Conservation (phyloP, 2,888 invertebrate genomes). For the Eubasilissa splendida region DNA sequence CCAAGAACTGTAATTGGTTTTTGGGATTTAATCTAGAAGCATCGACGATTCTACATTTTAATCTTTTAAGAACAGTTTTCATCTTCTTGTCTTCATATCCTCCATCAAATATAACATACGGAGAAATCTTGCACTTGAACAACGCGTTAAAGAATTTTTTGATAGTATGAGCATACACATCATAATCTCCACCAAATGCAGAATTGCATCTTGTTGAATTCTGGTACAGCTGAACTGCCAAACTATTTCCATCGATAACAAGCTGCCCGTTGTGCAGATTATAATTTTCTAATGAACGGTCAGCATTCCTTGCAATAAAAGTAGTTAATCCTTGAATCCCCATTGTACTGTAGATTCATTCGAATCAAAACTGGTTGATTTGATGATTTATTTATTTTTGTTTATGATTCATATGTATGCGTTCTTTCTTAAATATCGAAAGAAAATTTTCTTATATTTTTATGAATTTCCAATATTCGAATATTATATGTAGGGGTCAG, state of each 20-base stretch:
- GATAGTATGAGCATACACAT: slow-evolving; percentile 79
- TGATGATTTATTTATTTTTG: neutral
- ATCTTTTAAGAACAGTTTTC: slow-evolving; percentile 75
- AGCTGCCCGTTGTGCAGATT: slow-evolving; percentile 79
- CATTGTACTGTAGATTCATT: slow-evolving; percentile 70
- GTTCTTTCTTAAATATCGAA: no score
- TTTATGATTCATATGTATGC: neutral
- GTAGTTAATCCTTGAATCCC: slow-evolving; percentile 90
- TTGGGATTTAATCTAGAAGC: slow-evolving; percentile 73
- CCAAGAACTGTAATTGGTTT: slow-evolving; percentile 70
- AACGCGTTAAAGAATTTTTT: slow-evolving; percentile 80
- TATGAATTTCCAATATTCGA: no score
- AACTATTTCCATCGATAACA: slow-evolving; percentile 86
- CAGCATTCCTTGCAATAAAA: slow-evolving; percentile 78
- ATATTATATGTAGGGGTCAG: no score
- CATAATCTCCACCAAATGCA: slow-evolving; percentile 91
- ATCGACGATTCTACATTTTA: slow-evolving; percentile 74
- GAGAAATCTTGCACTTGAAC: slow-evolving; percentile 78
- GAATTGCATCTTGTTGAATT: slow-evolving; percentile 75
- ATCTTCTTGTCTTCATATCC: slow-evolving; percentile 82
- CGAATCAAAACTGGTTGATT: neutral
- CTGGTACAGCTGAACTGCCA: slow-evolving; percentile 81
- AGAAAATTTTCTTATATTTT: no score
- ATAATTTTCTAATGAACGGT: slow-evolving; percentile 74
- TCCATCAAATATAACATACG: slow-evolving; percentile 87